phyloP scores from a whole-genome alignment of 2,113 vertebrate species.

The Platanista minor region DNA sequence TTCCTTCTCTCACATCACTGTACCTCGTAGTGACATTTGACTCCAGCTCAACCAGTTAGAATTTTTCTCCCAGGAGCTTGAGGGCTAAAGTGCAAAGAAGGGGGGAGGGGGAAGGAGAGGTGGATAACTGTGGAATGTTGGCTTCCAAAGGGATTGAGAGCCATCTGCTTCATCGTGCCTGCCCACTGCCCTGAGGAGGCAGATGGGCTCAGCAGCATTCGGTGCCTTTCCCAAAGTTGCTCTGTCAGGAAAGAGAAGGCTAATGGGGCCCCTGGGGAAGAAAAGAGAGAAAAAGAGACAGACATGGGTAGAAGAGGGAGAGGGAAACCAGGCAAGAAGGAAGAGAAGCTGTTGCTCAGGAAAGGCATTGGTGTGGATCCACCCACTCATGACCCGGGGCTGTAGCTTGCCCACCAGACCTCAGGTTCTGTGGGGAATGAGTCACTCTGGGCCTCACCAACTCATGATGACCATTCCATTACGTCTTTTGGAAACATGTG shows the following conservation, averaged over 20 bases:
- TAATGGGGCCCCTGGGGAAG: not conserved
- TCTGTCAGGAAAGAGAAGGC: not conserved
- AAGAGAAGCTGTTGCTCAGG: not conserved
- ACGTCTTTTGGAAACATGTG: not conserved
- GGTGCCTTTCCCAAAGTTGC: not conserved
- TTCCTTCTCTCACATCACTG: not conserved
- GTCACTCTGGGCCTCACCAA: not conserved
- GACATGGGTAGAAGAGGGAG: not conserved
- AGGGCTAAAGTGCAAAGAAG: not conserved
- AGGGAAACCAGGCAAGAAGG: not conserved
- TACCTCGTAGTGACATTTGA: not conserved
- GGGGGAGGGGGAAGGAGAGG: not conserved
- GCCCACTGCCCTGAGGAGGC: not conserved
- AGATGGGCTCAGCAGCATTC: not conserved
- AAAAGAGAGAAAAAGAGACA: not conserved
- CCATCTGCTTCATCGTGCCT: not conserved
- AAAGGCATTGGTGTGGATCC: not conserved
- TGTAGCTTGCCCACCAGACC: not conserved
- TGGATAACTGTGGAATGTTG: no score
- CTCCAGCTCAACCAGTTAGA: not conserved
- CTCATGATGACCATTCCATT: not conserved
- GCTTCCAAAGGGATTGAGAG: not conserved
- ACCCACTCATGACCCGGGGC: not conserved
- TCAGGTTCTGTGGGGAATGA: not conserved
- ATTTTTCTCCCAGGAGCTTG: not conserved